Conservation (phyloP, 2,888 invertebrate species). For the Diploptera punctata region DNA sequence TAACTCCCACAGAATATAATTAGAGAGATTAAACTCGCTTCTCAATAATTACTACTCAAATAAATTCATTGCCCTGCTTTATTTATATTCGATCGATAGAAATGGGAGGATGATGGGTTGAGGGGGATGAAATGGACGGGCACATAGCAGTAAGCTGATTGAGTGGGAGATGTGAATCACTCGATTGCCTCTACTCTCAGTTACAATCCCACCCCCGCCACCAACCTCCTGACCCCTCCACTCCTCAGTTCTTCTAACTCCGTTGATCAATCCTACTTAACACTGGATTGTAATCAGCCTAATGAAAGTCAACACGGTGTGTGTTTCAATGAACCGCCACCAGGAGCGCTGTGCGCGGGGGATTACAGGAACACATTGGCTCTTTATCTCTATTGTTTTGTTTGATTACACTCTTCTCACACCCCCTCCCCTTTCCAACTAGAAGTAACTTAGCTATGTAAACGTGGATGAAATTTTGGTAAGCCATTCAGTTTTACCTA, state of each 20-base stretch:
- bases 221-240: not conserved
- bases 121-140: not conserved
- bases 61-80: not conserved
- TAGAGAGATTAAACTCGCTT: not conserved
- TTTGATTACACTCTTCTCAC: not conserved
- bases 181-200: not conserved
- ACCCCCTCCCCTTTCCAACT: not conserved
- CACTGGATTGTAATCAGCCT: slow-evolving; percentile 25
- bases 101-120: not conserved
- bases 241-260: not conserved
- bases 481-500: too few relatives aligned
- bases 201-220: slow-evolving; percentile 1
- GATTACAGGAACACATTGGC: not conserved
- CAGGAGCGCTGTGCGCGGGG: not conserved
- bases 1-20: not conserved
- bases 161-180: not conserved
- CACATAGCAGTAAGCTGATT: not conserved
- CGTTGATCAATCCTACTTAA: slow-evolving; percentile 15
- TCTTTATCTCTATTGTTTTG: not conserved
- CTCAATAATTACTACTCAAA: slow-evolving; percentile 6
- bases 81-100: not conserved
- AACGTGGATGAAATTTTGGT: too few relatives aligned
- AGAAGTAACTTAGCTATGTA: too few relatives aligned
- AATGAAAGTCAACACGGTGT: slow-evolving; percentile 23
- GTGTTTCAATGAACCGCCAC: not conserved